Evolutionary conservation across 2,797 vertebrate species (phyloP).

Genomic region (Parauchenoglanis ngamensis): DNA sequence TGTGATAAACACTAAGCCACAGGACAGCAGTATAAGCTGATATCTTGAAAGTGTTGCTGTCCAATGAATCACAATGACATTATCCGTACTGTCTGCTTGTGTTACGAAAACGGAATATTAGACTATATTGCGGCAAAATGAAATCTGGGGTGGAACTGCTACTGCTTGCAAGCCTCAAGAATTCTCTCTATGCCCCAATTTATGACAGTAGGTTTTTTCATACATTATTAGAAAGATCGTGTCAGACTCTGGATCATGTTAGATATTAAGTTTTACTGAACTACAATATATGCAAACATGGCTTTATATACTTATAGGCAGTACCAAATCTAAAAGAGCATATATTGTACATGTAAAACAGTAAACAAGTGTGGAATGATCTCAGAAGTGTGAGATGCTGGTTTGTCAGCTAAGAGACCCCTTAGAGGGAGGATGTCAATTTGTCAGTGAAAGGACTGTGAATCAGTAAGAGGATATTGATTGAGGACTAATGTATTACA

Average conservation of each 20-base stretch:
- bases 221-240: neutral
- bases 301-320: neutral
- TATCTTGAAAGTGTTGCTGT: conserved; percentile 18
- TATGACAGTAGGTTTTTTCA: neutral
- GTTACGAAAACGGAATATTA: neutral
- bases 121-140: conserved; percentile 2
- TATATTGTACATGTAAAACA: neutral
- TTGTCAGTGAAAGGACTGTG: conserved; percentile 48
- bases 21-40: neutral
- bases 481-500: conserved; percentile 57
- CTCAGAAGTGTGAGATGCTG: neutral
- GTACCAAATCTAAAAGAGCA: neutral
- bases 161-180: neutral
- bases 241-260: neutral
- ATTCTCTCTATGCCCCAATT: neutral
- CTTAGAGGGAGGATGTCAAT: conserved; percentile 44
- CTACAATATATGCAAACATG: neutral
- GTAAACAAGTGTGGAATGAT: neutral
- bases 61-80: conserved; percentile 1
- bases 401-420: neutral
- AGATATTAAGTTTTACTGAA: neutral
- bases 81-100: neutral
- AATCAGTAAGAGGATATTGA: conserved; percentile 52
- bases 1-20: neutral
- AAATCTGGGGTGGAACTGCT: conserved; percentile 16